phyloP scores from a whole-genome alignment of 1,140 invertebrate genomes.

The Schlechtendalia chinensis region DNA sequence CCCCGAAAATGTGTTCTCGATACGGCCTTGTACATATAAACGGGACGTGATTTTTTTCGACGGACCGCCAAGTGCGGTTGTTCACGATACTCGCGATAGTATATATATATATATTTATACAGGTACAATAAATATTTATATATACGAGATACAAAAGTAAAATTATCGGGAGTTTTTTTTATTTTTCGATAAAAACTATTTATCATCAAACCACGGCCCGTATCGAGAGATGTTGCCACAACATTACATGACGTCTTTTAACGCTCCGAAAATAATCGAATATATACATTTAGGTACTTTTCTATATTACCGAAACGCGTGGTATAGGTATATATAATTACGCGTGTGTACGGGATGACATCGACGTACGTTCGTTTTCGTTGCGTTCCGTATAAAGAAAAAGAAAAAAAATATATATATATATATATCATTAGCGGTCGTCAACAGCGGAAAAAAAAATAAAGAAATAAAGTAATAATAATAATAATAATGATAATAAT shows the following conservation, averaged over 20 bases:
- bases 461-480: neutral
- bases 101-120: too few relatives aligned
- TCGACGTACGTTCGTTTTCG: slow-evolving; percentile 20
- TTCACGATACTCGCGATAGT: too few relatives aligned
- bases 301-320: neutral
- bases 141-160: neutral
- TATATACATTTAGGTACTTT: neutral
- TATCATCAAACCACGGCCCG: slow-evolving; percentile 29
- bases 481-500: slow-evolving; percentile 5
- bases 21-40: too few relatives aligned
- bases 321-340: slow-evolving; percentile 16
- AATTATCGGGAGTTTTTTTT: slow-evolving; percentile 28
- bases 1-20: too few relatives aligned
- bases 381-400: slow-evolving; percentile 11
- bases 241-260: neutral
- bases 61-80: too few relatives aligned
- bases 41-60: too few relatives aligned
- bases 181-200: slow-evolving; percentile 13
- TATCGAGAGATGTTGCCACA: too few relatives aligned
- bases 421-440: slow-evolving; percentile 41
- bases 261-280: slow-evolving; percentile 37
- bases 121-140: too few relatives aligned
- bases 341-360: slow-evolving; percentile 30
- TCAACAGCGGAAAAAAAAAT: neutral
- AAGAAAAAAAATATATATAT: neutral